Percentiles rank a stretch among this genome's conserved stretches.
These are phyloP conservation scores for Calephelis nemesis DNA, from an alignment of 1,140 invertebrate species.

Conservation along the genomic window DNA sequence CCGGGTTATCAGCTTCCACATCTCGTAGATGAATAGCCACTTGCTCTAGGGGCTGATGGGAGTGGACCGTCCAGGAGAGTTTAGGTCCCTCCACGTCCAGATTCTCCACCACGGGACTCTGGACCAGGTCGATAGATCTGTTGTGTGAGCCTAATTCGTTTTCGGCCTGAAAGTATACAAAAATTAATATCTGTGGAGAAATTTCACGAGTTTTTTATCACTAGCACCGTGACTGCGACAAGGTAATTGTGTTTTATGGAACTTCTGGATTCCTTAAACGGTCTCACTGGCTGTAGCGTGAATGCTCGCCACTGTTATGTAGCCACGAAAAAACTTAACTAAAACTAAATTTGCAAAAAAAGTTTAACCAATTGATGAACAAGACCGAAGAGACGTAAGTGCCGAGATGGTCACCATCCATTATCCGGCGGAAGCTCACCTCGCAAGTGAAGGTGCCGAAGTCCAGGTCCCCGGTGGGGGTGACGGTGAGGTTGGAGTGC, in stretches of 20 bases:
- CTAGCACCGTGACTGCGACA: too few species aligned
- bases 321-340: too few species aligned
- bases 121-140: slow-evolving; percentile 54
- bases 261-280: too few species aligned
- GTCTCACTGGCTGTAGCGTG: too few species aligned
- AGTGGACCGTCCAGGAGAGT: slow-evolving; percentile 50
- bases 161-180: slow-evolving; percentile 46
- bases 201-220: too few species aligned
- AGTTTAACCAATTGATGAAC: too few species aligned
- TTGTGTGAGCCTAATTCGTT: slow-evolving; percentile 55
- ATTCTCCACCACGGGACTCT: slow-evolving; percentile 51
- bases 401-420: too few species aligned
- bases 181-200: not conserved
- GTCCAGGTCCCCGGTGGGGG: slow-evolving; percentile 41
- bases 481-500: slow-evolving; percentile 58
- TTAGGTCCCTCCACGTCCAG: slow-evolving; percentile 45
- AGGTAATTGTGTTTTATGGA: too few species aligned
- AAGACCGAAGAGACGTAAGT: too few species aligned
- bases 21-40: slow-evolving; percentile 50
- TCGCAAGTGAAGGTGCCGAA: slow-evolving; percentile 68
- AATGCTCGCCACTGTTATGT: too few species aligned
- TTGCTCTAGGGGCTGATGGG: slow-evolving; percentile 49
- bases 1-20: slow-evolving; percentile 11
- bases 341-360: too few species aligned
- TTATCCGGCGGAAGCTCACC: slow-evolving; percentile 28